These are phyloP conservation scores for Hepsetus odoe DNA, from an alignment of 2,113 vertebrate species.

Conservation along the genomic window DNA sequence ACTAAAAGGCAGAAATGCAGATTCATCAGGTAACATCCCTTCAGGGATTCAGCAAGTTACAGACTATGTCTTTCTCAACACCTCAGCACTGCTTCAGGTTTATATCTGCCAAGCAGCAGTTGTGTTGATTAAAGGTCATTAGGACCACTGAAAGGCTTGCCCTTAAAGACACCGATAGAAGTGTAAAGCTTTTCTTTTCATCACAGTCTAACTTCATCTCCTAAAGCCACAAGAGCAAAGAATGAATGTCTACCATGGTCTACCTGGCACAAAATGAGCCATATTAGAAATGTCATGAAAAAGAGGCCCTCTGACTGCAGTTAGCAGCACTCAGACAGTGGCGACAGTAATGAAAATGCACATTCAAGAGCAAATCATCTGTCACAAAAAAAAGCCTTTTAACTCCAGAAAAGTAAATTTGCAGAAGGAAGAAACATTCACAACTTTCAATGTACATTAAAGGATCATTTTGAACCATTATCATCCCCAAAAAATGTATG, in stretches of 20 bases:
- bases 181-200: background rate
- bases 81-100: background rate
- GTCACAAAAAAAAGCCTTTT: too few relatives aligned
- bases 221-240: background rate
- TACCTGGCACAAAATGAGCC: background rate
- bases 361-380: background rate
- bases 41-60: slow-evolving; percentile 5
- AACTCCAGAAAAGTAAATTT: too few relatives aligned
- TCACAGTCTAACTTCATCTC: background rate
- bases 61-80: background rate
- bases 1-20: slow-evolving; percentile 10
- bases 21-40: slow-evolving; percentile 20
- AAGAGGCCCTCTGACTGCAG: background rate
- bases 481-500: too few relatives aligned
- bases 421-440: too few relatives aligned
- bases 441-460: too few relatives aligned
- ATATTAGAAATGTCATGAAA: background rate
- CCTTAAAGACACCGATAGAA: background rate
- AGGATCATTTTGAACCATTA: too few relatives aligned
- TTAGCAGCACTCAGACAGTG: background rate
- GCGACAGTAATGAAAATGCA: background rate
- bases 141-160: background rate
- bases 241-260: background rate
- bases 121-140: background rate
- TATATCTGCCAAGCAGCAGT: slow-evolving; percentile 3